phyloP scores from a whole-genome alignment of 2,888 invertebrate species.

The Brachypalpus laphriformis region DNA sequence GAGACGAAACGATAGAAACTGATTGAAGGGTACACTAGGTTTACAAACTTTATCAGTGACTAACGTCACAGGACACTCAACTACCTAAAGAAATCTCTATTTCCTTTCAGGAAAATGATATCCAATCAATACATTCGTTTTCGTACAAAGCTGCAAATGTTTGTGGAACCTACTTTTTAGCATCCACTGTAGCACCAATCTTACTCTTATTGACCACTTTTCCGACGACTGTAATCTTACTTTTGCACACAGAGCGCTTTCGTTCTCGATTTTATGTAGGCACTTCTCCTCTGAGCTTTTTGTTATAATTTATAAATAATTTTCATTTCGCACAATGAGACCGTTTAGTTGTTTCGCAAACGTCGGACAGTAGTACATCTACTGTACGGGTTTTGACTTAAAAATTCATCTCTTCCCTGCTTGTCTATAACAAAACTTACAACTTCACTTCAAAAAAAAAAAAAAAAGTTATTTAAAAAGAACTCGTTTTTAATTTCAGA shows the following conservation, averaged over 20 bases:
- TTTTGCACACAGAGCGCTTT: conserved; percentile 30
- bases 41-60: too few species aligned
- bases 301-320: conserved; percentile 32
- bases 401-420: background rate
- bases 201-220: background rate
- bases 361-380: background rate
- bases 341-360: conserved; percentile 11
- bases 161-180: background rate
- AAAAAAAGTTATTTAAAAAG: background rate
- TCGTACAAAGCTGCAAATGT: background rate
- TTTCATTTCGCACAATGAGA: conserved; percentile 30
- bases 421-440: background rate
- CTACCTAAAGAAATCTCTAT: too few species aligned
- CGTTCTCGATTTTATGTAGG: background rate
- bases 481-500: conserved; percentile 20
- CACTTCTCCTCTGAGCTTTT: conserved; percentile 16
- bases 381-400: conserved; percentile 20
- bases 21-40: too few species aligned
- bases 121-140: too few species aligned
- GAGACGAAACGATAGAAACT: too few species aligned
- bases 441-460: background rate
- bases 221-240: conserved; percentile 17
- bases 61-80: too few species aligned
- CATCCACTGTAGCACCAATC: background rate
- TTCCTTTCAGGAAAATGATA: too few species aligned